These are phyloP conservation scores for Hyla sarda DNA, from an alignment of 2,113 vertebrate species.

Conservation along the genomic window DNA sequence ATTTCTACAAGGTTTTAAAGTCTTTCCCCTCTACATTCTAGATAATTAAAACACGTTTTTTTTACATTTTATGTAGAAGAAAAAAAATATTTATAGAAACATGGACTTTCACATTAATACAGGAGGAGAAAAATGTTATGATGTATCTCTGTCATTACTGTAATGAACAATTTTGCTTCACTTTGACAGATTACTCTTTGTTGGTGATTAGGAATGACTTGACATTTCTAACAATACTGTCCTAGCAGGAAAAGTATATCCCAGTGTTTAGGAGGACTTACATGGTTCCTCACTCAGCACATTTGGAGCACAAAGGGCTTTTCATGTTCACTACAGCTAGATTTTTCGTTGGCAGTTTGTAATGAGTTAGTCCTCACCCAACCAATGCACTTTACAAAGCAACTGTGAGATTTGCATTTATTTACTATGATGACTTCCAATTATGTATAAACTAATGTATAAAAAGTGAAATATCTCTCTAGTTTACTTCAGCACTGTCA, in stretches of 20 bases:
- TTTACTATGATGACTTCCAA: not conserved
- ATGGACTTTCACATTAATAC: not conserved
- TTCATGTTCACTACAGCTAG: slow-evolving; percentile 42
- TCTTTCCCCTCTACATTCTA: not conserved
- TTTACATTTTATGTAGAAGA: not conserved
- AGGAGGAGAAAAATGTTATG: not conserved
- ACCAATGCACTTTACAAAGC: not conserved
- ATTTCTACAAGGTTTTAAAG: not conserved
- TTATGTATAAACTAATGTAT: not conserved
- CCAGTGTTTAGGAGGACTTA: slow-evolving; percentile 50
- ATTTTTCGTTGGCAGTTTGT: slow-evolving; percentile 44
- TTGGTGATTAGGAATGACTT: slow-evolving; percentile 49
- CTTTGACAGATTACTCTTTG: slow-evolving; percentile 15
- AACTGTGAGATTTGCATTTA: not conserved
- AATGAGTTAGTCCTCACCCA: not conserved
- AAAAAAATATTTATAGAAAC: not conserved
- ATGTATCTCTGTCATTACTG: not conserved
- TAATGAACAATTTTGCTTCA: not conserved
- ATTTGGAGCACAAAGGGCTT: slow-evolving; percentile 48
- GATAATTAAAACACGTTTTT: not conserved
- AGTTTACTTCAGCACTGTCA: too few relatives aligned
- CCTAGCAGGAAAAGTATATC: slow-evolving; percentile 42
- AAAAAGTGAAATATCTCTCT: not conserved
- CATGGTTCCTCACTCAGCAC: slow-evolving; percentile 52
- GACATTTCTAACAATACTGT: slow-evolving; percentile 45